Evolutionary conservation across 2,888 invertebrate genomes (phyloP), one percentile per base, ranked within the genome.

Genomic region (Drosophila leonis): DNA sequence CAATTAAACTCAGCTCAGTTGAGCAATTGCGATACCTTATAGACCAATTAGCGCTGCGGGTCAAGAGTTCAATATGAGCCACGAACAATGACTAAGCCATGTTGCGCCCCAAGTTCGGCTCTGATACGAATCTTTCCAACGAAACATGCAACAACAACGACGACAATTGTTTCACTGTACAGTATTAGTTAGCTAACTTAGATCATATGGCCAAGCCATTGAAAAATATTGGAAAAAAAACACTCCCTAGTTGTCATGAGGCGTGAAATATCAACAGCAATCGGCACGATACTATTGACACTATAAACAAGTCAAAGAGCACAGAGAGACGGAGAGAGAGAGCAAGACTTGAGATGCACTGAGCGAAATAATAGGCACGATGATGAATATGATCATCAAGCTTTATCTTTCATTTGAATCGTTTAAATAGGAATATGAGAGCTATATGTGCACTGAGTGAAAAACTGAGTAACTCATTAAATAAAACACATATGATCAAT

Each of bases 191-290:
- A 62, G 44, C 31, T 44, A 51, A 55, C 72, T 39, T 54, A 27
- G 37, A 54, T 54, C 54, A 39, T 54, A 27, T 37, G 27, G 54
- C 54, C 54, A 65, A 71, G 66, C 82, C 65, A 70, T 54, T 39
- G 51, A 52, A 35, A 52, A 35, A 67, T 65, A 67, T 59, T 65
- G 61, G 1, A n/a, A n/a, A 44, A 65, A 78, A 67, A 71, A 72
- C 72, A 75, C 73, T 59, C 77, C 76, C 69, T 72, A 62, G 69
- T 69, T 77, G 75, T 68, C 68, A 49, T 57, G 61, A 73, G 82
- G 88, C 88, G 88, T 86, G 82, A 88, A 85, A 82, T 85, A 88
- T 82, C 78, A 82, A 79, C 69, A 80, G 57, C 72, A 78, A 85
- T 85, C 78, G 69, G 72, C 69, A 78, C 68, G 42, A 81, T 85